Evolutionary conservation across 1,140 invertebrate species (phyloP).

Genomic region (Meloidogyne floridensis): DNA sequence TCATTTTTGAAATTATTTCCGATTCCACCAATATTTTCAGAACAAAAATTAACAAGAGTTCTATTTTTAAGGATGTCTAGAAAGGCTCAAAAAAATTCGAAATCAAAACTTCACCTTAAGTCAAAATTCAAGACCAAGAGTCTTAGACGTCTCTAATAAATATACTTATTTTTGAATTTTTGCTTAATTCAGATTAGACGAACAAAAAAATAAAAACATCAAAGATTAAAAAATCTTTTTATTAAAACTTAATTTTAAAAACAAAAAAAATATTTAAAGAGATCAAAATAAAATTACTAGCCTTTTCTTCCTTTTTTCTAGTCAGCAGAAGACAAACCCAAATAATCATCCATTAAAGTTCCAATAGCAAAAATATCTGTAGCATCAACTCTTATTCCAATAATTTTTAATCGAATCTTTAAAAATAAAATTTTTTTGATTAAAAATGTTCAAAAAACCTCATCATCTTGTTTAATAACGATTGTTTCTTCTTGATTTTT

Average conservation of each 20-base stretch:
- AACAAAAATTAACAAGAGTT: too few relatives aligned
- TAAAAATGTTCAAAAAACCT: constrained; percentile 65
- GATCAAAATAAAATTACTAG: neutral
- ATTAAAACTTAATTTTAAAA: neutral
- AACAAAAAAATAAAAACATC: too few relatives aligned
- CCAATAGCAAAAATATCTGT: constrained; percentile 88
- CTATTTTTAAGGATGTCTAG: too few relatives aligned
- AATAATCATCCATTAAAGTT: constrained; percentile 94
- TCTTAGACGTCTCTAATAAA: too few relatives aligned
- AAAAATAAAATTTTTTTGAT: neutral
- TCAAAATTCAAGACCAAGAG: too few relatives aligned
- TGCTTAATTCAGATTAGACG: too few relatives aligned
- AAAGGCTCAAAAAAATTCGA: too few relatives aligned
- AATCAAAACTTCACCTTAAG: too few relatives aligned
- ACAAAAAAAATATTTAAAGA: neutral
- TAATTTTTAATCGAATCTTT: constrained; percentile 87
- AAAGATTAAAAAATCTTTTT: too few relatives aligned
- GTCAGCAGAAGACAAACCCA: constrained; percentile 71
- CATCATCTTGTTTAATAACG: constrained; percentile 95
- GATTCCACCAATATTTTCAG: too few relatives aligned
- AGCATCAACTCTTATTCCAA: constrained; percentile 95
- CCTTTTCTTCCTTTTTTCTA: constrained; percentile 28
- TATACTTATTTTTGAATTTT: too few relatives aligned
- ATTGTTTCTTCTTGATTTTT: constrained; percentile 95
- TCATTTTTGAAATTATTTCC: too few relatives aligned